Base-by-base conservation (phyloP, 2,797 vertebrate genomes). In the Anableps anableps region DNA sequence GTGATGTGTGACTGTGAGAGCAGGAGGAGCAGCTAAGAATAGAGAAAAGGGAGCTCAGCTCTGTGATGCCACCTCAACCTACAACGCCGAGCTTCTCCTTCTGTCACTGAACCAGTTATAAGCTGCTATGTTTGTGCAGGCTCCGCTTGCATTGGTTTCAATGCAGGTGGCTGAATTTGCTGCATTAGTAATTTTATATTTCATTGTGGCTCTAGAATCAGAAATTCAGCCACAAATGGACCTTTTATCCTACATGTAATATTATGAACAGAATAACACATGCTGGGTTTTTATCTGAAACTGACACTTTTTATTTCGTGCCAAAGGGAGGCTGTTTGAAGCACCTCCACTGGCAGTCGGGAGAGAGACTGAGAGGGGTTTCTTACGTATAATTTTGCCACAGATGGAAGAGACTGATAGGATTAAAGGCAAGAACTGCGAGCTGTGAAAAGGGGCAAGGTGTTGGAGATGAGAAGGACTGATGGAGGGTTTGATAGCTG, bases 11-110 rank as follows among this genome's bases (percentile, higher is more conserved):
- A 91, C 89, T 88, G 88, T 64, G 82, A 88, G 86, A 91, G 89
- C 90, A 91, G 88, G 88, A 88, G 88, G 84, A 77, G 68, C 41
- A 91, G 86, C 92, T 93, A 93, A 94, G 88, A 93, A 93, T 93
- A 94, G 92, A 88, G 88, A 85, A 83, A 48, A 89, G 82, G 84
- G 85, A 86, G 89, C 85, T 83, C 85, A 34, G 29, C 75, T 45
- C 92, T 86, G 87, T 84, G 89, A 90, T 80, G 81, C 85, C 36
- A 83, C 86, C 85, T 92, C 92, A 88, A 84, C 90, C 90, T 88
- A 93, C 82, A 50, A 84, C 85, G 86, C 75, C 82, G 83, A 74
- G 85, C 78, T 84, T 79, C 78, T 86, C 36, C 23, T 80, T 90
- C 84, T 88, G 74, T 83, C 82, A 43, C 82, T 86, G 76, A 86